Conservation (phyloP, 2,113 vertebrate genomes). For the Silurus meridionalis region DNA sequence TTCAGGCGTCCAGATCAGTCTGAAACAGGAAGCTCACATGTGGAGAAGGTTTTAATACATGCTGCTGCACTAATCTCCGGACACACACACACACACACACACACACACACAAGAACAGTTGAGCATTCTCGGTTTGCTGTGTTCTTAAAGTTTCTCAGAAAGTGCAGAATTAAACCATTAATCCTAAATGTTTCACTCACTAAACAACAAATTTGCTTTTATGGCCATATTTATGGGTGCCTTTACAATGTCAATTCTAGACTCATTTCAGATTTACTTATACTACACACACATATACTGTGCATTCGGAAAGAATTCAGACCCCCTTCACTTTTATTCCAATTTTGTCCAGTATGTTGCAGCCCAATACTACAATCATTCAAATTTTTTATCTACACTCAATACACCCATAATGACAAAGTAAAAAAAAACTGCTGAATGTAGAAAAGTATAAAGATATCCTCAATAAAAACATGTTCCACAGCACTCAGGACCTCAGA, state of each 20-base stretch:
- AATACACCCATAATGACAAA: too few relatives aligned
- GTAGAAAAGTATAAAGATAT: too few relatives aligned
- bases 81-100: slow-evolving; percentile 18
- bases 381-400: too few relatives aligned
- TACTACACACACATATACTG: not conserved
- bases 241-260: not conserved
- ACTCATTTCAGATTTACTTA: not conserved
- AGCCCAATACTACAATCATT: too few relatives aligned
- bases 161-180: not conserved
- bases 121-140: not conserved
- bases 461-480: too few relatives aligned
- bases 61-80: slow-evolving; percentile 17
- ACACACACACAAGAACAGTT: slow-evolving; percentile 37
- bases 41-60: not conserved
- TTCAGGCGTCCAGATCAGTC: slow-evolving; percentile 4
- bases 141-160: not conserved
- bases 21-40: slow-evolving; percentile 10
- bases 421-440: too few relatives aligned
- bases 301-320: too few relatives aligned
- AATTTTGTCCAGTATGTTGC: too few relatives aligned
- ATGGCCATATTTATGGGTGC: not conserved
- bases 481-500: too few relatives aligned
- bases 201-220: not conserved
- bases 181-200: not conserved
- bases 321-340: too few relatives aligned